Evolutionary conservation across 2,888 invertebrate genomes (phyloP), one percentile per base, ranked within the genome.

Genomic region (Acanthoscelides obtectus): DNA sequence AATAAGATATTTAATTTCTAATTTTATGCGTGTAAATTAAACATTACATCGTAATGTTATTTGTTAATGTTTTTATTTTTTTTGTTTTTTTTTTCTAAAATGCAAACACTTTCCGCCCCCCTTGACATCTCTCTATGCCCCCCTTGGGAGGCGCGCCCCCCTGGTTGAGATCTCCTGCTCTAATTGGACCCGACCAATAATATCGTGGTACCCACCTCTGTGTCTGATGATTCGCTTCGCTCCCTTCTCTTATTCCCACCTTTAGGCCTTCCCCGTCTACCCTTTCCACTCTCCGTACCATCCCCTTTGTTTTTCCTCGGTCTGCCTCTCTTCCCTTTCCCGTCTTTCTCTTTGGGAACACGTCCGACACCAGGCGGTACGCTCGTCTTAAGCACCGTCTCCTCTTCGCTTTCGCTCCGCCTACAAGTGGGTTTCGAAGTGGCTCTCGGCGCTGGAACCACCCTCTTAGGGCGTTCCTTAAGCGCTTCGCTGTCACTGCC

Each of bases 341-440:
- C 22, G 2, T 69, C 64, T 64, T 75, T 75, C 68, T 72, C 72
- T 12, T 72, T 21, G 20, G 3, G 71, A n/a, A n/a, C n/a, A n/a
- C n/a, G n/a, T n/a, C n/a, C n/a, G 70, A 8, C 6, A 5, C 20
- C 19, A 3, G 66, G 20, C 66, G 20, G 20, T 22, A 66, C 12
- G 22, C 68, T 5, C 22, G 22, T 20, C 63, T 45, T 20, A 2
- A 72, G 72, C 21, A 22, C 70, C 20, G 45, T 72, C 12, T 74
- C 72, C 12, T 66, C 72, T 66, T 85, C 85, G 0, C 84, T 84
- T 72, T 85, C 85, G 80, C 83, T 85, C 65, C n/a, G 79, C 76
- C 25, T 82, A 81, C 82, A 81, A 77, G 84, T 86, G 68, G 84
- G 82, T 73, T 84, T 78, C 22, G 84, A 83, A 77, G 82, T 84